These are phyloP conservation scores for Chrysina gloriosa DNA, from an alignment of 2,888 invertebrate species.

Conservation along the genomic window DNA sequence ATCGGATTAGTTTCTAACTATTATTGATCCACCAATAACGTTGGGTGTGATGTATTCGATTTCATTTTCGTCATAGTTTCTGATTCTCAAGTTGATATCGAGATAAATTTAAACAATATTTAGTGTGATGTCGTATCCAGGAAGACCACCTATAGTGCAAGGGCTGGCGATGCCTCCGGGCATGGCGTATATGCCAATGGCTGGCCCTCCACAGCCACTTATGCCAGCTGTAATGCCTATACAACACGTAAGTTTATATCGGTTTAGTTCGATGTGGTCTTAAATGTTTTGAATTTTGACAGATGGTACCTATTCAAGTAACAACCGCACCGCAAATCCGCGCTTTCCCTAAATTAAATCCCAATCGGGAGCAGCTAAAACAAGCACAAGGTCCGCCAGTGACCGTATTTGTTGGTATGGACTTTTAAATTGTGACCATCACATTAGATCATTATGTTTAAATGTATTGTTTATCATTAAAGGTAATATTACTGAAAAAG, in stretches of 20 bases:
- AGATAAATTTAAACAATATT: not conserved
- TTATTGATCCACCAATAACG: conserved; percentile 47
- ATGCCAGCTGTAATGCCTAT: conserved; percentile 79
- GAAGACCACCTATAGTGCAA: conserved; percentile 83
- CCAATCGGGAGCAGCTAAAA: conserved; percentile 61
- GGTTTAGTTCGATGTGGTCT: conserved; percentile 11
- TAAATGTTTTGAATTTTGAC: conserved; percentile 49
- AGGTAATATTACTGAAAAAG: conserved; percentile 92
- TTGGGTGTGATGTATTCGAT: conserved; percentile 43
- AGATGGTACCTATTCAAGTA: conserved; percentile 70
- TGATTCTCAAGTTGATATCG: conserved; percentile 36
- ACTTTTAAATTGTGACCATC: not conserved
- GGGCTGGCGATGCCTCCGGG: conserved; percentile 75
- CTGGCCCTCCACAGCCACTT: conserved; percentile 79
- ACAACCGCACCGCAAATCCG: conserved; percentile 63
- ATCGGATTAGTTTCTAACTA: conserved; percentile 2
- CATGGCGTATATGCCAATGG: conserved; percentile 68
- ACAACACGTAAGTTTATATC: conserved; percentile 74
- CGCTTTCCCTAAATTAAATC: conserved; percentile 62
- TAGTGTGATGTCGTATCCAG: conserved; percentile 85
- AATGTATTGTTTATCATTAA: conserved; percentile 42
- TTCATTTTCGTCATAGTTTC: conserved; percentile 41
- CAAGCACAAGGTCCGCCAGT: conserved; percentile 84
- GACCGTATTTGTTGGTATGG: conserved; percentile 93
- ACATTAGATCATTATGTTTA: too few species aligned